These are phyloP conservation scores for Cynoglossus semilaevis DNA, from an alignment of 2,113 vertebrate species.

Conservation along the genomic window DNA sequence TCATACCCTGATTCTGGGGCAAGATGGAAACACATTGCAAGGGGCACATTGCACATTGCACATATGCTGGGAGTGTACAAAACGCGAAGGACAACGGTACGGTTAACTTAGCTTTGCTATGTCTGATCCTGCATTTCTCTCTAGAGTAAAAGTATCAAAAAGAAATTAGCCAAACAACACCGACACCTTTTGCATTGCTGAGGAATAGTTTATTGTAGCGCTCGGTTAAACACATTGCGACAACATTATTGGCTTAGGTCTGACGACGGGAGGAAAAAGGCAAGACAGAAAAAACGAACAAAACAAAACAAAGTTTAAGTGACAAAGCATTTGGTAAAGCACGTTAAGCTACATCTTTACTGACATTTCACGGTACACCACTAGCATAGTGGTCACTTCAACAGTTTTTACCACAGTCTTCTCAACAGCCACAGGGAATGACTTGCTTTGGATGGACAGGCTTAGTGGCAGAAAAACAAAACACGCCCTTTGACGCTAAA, in stretches of 20 bases:
- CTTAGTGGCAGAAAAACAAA: constrained; percentile 31
- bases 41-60: no score
- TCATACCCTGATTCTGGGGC: no score
- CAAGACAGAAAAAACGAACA: not conserved
- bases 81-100: no score
- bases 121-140: no score
- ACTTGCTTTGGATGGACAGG: constrained; percentile 27
- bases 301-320: constrained; percentile 33
- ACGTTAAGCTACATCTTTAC: constrained; percentile 7
- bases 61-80: no score
- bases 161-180: not conserved
- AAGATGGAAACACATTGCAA: no score
- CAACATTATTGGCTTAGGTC: constrained; percentile 31
- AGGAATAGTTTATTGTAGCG: constrained; percentile 65
- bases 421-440: constrained; percentile 50
- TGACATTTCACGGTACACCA: constrained; percentile 42
- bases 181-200: constrained; percentile 12
- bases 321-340: constrained; percentile 3
- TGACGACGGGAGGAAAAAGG: constrained; percentile 26
- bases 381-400: constrained; percentile 27
- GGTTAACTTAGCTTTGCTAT: no score
- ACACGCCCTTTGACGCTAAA: constrained; percentile 25
- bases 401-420: constrained; percentile 56
- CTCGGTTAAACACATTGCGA: constrained; percentile 52
- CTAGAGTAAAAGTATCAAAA: no score